Evolutionary conservation across 2,797 vertebrate species (phyloP).

Genomic region (Centropyge bicolor): DNA sequence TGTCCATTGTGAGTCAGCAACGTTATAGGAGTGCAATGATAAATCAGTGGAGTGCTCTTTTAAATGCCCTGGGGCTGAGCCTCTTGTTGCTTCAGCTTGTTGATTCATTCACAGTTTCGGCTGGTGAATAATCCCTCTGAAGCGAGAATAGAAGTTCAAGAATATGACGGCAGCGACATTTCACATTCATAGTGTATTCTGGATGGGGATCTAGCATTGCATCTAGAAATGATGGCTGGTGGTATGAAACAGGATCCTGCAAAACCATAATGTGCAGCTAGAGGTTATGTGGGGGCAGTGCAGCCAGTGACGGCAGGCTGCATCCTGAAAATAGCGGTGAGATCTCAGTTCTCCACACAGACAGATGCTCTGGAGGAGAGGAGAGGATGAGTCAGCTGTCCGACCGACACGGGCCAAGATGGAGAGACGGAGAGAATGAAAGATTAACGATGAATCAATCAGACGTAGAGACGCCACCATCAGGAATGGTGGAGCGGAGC

Average conservation of each 20-base stretch:
- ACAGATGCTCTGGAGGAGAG: slow-evolving; percentile 71
- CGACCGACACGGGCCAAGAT: slow-evolving; percentile 65
- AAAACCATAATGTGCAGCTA: slow-evolving; percentile 54
- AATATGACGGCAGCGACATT: slow-evolving; percentile 18
- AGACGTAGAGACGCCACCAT: slow-evolving; percentile 53
- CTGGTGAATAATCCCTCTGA: slow-evolving; percentile 6
- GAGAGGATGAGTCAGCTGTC: slow-evolving; percentile 80
- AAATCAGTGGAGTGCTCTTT: background rate
- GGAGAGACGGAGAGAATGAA: slow-evolving; percentile 60
- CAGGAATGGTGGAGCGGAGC: slow-evolving; percentile 50
- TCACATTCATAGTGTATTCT: slow-evolving; percentile 3
- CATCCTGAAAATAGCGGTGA: slow-evolving; percentile 79
- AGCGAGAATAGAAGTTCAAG: slow-evolving; percentile 20
- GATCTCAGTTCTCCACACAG: slow-evolving; percentile 77
- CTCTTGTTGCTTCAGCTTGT: slow-evolving; percentile 3
- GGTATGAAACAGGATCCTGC: slow-evolving; percentile 51
- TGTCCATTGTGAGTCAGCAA: background rate
- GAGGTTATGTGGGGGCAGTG: slow-evolving; percentile 65
- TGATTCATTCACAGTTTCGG: background rate
- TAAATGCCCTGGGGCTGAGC: background rate
- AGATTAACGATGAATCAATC: slow-evolving; percentile 76
- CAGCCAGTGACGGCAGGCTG: slow-evolving; percentile 68
- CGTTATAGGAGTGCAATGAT: background rate
- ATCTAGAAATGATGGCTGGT: slow-evolving; percentile 20
- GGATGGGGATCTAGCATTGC: slow-evolving; percentile 15